Conservation (phyloP, 2,888 invertebrate species). For the Quadroppia sp. region DNA sequence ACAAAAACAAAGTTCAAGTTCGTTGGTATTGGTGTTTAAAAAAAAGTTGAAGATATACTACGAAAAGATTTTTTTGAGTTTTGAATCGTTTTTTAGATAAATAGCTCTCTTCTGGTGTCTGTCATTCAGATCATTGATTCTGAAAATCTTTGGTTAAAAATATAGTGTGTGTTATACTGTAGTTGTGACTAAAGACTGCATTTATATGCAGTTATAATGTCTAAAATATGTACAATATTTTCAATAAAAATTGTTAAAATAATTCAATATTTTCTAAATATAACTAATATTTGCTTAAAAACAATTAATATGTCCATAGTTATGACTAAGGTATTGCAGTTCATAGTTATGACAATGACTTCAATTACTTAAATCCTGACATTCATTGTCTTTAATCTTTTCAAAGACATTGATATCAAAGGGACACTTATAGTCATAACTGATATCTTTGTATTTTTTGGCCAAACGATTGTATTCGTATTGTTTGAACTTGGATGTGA, state of each 20-base stretch:
- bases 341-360: too few species aligned
- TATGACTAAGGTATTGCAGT: too few species aligned
- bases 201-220: too few species aligned
- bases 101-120: background rate
- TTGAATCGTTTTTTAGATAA: background rate
- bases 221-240: too few species aligned
- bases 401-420: conserved; percentile 37
- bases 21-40: background rate
- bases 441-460: conserved; percentile 17
- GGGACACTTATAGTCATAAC: conserved; percentile 37
- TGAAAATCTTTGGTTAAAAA: background rate
- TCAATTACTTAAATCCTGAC: too few species aligned
- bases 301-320: too few species aligned
- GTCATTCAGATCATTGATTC: conserved; percentile 4
- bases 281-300: too few species aligned
- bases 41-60: too few species aligned
- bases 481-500: background rate
- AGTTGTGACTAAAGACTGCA: background rate
- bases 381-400: background rate
- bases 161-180: background rate
- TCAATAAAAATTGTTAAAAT: too few species aligned
- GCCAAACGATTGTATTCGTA: background rate
- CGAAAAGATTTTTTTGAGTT: too few species aligned
- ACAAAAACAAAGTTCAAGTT: background rate
- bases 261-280: too few species aligned